A percentile compares a stretch with the other conserved stretches of the same genome.
These are phyloP conservation scores for Trissonchulus latispiculum DNA, from an alignment of 2,888 invertebrate species.

Conservation along the genomic window DNA sequence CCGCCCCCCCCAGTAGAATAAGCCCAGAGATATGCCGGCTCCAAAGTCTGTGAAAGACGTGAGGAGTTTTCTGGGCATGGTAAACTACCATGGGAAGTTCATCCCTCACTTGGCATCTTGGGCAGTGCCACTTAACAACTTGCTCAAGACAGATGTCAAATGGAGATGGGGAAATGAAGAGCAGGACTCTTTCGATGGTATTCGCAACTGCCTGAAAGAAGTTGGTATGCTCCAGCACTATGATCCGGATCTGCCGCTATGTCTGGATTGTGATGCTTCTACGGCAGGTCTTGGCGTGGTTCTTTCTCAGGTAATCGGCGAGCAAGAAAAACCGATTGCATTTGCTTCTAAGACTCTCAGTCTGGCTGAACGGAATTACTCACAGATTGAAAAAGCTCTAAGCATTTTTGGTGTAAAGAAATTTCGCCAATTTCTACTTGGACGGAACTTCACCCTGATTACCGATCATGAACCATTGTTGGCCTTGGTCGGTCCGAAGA, in stretches of 20 bases:
- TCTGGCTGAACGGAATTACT: not conserved
- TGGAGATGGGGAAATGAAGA: not conserved
- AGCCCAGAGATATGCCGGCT: too few relatives aligned
- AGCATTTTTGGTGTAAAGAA: not conserved
- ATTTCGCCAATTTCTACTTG: not conserved
- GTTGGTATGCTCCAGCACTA: not conserved
- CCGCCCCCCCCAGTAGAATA: too few relatives aligned
- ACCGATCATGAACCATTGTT: not conserved
- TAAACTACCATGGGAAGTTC: not conserved
- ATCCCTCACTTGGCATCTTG: not conserved
- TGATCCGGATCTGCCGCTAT: not conserved
- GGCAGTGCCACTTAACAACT: not conserved
- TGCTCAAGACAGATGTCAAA: not conserved
- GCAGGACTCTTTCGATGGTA: not conserved
- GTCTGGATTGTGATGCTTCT: not conserved
- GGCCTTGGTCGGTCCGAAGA: not conserved
- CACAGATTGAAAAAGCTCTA: not conserved
- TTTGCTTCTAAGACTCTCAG: not conserved
- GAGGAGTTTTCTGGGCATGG: not conserved
- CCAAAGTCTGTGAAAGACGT: not conserved
- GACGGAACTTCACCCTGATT: not conserved
- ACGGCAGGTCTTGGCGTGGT: not conserved
- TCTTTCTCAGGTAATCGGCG: not conserved
- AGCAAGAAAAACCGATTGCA: not conserved
- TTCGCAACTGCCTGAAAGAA: not conserved